Evolutionary conservation across 1,140 invertebrate species (phyloP).

Genomic region (Nomia melanderi): DNA sequence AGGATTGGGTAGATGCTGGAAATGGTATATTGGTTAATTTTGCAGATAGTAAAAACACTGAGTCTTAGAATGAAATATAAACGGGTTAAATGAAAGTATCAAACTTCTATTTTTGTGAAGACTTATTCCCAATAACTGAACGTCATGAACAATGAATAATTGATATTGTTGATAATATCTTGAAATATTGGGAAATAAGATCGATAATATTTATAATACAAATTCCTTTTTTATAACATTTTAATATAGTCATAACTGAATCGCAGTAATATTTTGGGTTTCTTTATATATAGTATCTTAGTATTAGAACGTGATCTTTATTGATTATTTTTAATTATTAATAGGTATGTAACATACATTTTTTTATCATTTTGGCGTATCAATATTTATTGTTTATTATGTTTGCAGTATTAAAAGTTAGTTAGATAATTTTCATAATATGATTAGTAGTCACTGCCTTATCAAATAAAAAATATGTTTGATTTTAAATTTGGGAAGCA

Average conservation of each 20-base stretch:
- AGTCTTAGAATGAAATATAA: not conserved
- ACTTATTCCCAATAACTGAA: no score
- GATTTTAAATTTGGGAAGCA: not conserved
- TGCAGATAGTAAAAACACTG: constrained; percentile 61
- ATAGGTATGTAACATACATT: constrained; percentile 1
- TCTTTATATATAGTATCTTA: constrained; percentile 4
- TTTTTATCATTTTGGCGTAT: not conserved
- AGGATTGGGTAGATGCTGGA: constrained; percentile 74
- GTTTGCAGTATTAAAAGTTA: constrained; percentile 1
- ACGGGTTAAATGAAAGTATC: not conserved
- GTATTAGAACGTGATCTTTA: not conserved
- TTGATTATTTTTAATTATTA: not conserved
- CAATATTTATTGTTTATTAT: constrained; percentile 19
- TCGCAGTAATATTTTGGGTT: not conserved
- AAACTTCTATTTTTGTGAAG: not conserved
- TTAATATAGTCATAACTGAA: not conserved
- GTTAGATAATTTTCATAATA: constrained; percentile 3
- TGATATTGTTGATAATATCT: not conserved
- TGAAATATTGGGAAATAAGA: not conserved
- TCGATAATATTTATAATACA: not conserved
- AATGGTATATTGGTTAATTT: constrained; percentile 77
- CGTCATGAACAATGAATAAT: no score
- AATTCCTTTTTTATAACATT: not conserved
- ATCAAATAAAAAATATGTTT: not conserved
- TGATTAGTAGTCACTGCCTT: constrained; percentile 21